Evolutionary conservation across 2,888 invertebrate species (phyloP).

Genomic region (Brenthis daphne): DNA sequence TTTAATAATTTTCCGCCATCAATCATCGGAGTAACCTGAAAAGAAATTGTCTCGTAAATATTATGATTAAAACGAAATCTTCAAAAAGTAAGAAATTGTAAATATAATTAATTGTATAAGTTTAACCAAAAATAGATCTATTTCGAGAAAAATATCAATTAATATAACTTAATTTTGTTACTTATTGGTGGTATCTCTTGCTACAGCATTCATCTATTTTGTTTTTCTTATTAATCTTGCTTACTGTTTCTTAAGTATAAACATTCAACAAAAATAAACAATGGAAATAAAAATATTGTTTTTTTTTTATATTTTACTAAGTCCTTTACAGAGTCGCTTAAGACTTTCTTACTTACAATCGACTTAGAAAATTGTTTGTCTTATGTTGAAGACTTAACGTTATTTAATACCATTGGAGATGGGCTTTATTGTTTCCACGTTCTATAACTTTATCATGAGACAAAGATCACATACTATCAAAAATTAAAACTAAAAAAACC

Average conservation of each 20-base stretch:
- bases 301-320: background rate
- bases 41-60: slow-evolving; percentile 37
- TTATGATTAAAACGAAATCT: background rate
- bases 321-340: background rate
- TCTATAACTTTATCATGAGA: slow-evolving; percentile 6
- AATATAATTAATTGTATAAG: background rate
- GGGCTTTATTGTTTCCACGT: slow-evolving; percentile 3
- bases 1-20: slow-evolving; percentile 45
- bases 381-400: slow-evolving; percentile 16
- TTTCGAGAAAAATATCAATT: no score
- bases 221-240: no score
- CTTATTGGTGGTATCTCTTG: no score
- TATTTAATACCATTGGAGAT: slow-evolving; percentile 18
- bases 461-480: background rate
- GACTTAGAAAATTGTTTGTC: slow-evolving; percentile 14
- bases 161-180: no score
- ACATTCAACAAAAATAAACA: background rate
- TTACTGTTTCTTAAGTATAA: no score
- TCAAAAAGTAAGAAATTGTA: no score
- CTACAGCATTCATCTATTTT: no score
- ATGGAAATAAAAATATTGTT: background rate
- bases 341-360: slow-evolving; percentile 19
- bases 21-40: slow-evolving; percentile 73
- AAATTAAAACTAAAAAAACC: background rate
- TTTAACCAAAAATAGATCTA: background rate